phyloP scores from a whole-genome alignment of 2,888 invertebrate genomes.

The Heliconius erato region DNA sequence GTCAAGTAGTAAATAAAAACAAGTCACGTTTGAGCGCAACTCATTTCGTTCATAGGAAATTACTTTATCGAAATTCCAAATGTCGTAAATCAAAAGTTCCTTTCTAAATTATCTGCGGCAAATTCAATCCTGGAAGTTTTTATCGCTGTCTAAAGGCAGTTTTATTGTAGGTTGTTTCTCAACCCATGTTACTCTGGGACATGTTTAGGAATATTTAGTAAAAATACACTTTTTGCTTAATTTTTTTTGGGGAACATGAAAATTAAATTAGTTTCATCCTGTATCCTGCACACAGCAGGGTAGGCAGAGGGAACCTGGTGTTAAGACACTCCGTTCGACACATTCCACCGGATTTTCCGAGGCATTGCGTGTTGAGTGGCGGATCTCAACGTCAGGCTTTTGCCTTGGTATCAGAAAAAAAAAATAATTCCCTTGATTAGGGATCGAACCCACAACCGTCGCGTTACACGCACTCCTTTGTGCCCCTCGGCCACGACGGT shows the following conservation, averaged over 20 bases:
- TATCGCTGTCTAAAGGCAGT: constrained; percentile 30
- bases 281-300: too few relatives aligned
- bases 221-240: background rate
- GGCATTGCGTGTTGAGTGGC: too few relatives aligned
- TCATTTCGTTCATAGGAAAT: constrained; percentile 42
- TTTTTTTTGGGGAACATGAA: background rate
- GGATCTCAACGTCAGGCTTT: too few relatives aligned
- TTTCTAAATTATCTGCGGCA: constrained; percentile 43
- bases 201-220: background rate
- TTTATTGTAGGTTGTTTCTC: constrained; percentile 16
- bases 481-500: too few relatives aligned
- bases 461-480: too few relatives aligned
- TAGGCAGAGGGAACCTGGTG: too few relatives aligned
- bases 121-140: constrained; percentile 49
- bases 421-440: too few relatives aligned
- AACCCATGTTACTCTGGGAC: background rate
- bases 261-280: too few relatives aligned
- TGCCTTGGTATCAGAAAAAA: too few relatives aligned
- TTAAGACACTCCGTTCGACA: too few relatives aligned
- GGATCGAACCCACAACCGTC: too few relatives aligned
- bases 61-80: constrained; percentile 48
- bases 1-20: constrained; percentile 2
- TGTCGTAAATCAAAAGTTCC: constrained; percentile 50
- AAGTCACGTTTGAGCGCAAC: constrained; percentile 28
- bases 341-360: too few relatives aligned